Base-by-base conservation (phyloP, 1,140 invertebrate species). In the Drosophila guanche region DNA sequence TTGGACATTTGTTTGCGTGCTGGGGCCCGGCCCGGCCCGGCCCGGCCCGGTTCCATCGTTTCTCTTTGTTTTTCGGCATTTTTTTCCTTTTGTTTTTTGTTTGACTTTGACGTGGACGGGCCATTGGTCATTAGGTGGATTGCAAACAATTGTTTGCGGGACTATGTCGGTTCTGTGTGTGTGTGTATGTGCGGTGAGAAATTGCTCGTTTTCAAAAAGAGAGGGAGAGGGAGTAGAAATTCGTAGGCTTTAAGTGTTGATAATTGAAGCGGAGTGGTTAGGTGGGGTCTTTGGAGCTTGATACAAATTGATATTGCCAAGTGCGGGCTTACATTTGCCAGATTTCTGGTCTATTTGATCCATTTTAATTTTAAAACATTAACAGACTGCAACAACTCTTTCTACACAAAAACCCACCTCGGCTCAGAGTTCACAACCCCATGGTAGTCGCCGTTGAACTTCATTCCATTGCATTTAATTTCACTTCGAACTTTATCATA, bases 1-100 rank as follows among this genome's bases (percentile, higher is more conserved):
- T 86, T 85, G 80, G 81, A 86, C 83, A 85, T 85, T 85, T 85
- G 81, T 70, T 86, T 85, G 77, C 79, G 72, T 77, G 77, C 46
- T 77, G 72, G 48, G 51, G 57, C 37, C 20, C 29, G 63, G 48
- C 16, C 16, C 16, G 16, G 48, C n/a, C n/a, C n/a, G 51, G 57
- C 37, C 20, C 29, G 63, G 48, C 16, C 16, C 16, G 16, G 48
- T 27, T 61, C 43, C 25, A 42, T 37, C 23, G 37, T 50, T 33
- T 37, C 12, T 12, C 16, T 10, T 8, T 4, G 27, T 25, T 27
- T n/a, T 53, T 45, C 6, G 22, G 46, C 7, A 59, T 59, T 37
- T 37, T 27, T 27, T n/a, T 47, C 45, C 41, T 41, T 50, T 58
- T 25, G 57, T 43, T 57, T 68, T 68, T 23, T 45, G 73, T 75